These are phyloP conservation scores for Drosophila ezoana DNA, from an alignment of 2,888 invertebrate genomes.

Conservation along the genomic window DNA sequence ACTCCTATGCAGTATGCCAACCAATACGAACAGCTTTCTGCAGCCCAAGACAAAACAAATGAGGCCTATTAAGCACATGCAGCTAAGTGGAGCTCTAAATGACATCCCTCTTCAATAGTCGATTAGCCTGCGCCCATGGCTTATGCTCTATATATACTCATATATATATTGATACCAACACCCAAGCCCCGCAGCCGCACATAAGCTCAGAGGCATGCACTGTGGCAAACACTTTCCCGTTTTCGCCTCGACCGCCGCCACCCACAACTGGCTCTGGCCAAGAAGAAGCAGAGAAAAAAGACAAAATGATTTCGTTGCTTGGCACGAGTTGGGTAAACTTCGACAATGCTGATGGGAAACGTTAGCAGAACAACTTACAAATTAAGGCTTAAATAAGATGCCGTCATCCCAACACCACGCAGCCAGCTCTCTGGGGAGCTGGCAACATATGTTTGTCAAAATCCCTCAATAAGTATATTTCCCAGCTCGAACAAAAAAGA, in stretches of 20 bases:
- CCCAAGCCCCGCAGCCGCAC: conserved; percentile 31
- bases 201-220: conserved; percentile 52
- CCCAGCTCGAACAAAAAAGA: conserved; percentile 19
- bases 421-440: conserved; percentile 50
- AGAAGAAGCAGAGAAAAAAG: conserved; percentile 17
- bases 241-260: neutral
- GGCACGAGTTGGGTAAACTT: conserved; percentile 60
- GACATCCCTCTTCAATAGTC: conserved; percentile 24
- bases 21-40: neutral
- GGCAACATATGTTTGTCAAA: conserved; percentile 59
- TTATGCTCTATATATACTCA: conserved; percentile 6
- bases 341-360: conserved; percentile 60
- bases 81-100: neutral
- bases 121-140: conserved; percentile 46
- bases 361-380: conserved; percentile 64
- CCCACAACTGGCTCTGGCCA: conserved; percentile 6
- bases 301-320: conserved; percentile 60
- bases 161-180: conserved; percentile 44
- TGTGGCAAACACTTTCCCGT: conserved; percentile 36
- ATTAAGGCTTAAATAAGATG: conserved; percentile 69
- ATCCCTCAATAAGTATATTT: conserved; percentile 47
- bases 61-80: too few species aligned
- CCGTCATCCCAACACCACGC: conserved; percentile 25
- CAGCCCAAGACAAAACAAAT: neutral
- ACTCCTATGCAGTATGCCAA: too few species aligned